Conservation (phyloP, 2,888 invertebrate genomes). For the Nymphalis polychloros region DNA sequence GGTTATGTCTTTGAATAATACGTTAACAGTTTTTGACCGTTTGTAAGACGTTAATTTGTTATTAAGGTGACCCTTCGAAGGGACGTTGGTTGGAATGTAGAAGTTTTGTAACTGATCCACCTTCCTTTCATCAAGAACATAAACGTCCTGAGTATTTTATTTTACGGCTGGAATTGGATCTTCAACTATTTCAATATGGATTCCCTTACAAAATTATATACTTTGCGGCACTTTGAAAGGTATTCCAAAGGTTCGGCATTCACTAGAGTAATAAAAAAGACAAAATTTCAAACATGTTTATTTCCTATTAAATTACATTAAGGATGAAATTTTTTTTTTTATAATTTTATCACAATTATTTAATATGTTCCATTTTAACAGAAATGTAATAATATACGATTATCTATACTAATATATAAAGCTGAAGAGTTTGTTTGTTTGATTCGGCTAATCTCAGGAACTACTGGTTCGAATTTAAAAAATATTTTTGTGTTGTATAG, state of each 20-base stretch:
- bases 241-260: constrained; percentile 6
- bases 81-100: not conserved
- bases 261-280: not conserved
- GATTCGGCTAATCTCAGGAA: too few species aligned
- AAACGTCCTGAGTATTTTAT: constrained; percentile 15
- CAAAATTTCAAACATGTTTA: too few species aligned
- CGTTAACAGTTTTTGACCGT: not conserved
- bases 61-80: not conserved
- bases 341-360: too few species aligned
- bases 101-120: not conserved
- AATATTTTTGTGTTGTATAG: too few species aligned
- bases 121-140: not conserved
- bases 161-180: constrained; percentile 34
- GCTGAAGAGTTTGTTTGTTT: too few species aligned
- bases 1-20: not conserved
- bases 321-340: too few species aligned
- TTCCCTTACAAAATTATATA: constrained; percentile 47
- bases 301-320: too few species aligned
- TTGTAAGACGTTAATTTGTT: not conserved
- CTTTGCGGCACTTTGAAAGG: constrained; percentile 18
- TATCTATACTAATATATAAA: too few species aligned
- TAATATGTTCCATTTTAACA: too few species aligned
- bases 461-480: too few species aligned
- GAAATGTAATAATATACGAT: too few species aligned
- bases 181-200: constrained; percentile 57